Percentiles rank a stretch among this genome's conserved stretches.
Evolutionary conservation across 2,797 vertebrate genomes (phyloP).

Genomic region (Dromococcyx pavoninus): DNA sequence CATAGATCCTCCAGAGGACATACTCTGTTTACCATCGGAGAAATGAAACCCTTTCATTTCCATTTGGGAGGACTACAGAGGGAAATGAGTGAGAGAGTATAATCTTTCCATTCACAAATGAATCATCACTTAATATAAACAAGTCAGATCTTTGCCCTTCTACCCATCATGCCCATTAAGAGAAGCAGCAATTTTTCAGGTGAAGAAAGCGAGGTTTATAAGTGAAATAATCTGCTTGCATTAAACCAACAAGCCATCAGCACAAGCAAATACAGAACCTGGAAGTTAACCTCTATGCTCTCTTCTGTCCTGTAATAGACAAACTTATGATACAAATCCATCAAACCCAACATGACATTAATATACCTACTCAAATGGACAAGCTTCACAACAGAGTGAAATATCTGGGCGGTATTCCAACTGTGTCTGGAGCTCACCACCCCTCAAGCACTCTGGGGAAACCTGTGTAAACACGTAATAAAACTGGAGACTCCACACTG

Average conservation of each 20-base stretch:
- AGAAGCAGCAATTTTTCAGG: conserved; percentile 18
- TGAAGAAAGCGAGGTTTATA: conserved; percentile 24
- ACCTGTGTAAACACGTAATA: conserved; percentile 67
- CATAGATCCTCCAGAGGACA: conserved; percentile 83
- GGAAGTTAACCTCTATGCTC: conserved; percentile 39
- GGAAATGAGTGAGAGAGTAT: neutral
- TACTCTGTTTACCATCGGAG: conserved; percentile 88
- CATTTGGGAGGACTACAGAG: conserved; percentile 88
- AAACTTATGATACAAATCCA: conserved; percentile 48
- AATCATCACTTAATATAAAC: neutral
- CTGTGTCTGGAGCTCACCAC: conserved; percentile 60
- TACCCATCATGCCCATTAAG: neutral
- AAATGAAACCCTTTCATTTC: conserved; percentile 98
- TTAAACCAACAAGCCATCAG: conserved; percentile 43
- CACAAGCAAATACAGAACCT: conserved; percentile 44
- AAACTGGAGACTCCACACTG: conserved; percentile 62
- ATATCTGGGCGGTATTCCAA: conserved; percentile 67
- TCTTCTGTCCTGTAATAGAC: conserved; percentile 25
- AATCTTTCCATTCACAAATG: neutral
- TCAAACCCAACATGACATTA: conserved; percentile 63
- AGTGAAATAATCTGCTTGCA: conserved; percentile 2
- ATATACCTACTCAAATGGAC: conserved; percentile 62
- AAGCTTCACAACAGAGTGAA: conserved; percentile 67
- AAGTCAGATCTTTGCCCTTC: neutral
- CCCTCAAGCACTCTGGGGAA: conserved; percentile 65